Base-by-base conservation (phyloP, 1,140 invertebrate genomes). In the Pectinophora gossypiella region DNA sequence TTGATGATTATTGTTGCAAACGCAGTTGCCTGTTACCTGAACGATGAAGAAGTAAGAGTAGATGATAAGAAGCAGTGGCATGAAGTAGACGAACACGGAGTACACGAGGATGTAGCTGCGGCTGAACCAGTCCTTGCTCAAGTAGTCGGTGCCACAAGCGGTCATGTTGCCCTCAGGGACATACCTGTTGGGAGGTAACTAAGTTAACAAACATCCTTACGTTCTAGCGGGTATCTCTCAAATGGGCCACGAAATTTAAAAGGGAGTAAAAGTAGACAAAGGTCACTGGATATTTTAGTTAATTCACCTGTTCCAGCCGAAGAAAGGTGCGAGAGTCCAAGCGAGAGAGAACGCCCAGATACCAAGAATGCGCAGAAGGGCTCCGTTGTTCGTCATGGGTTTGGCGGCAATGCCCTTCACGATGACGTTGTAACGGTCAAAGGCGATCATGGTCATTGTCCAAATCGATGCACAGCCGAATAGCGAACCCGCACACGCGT, bases 351-450 rank as follows among this genome's bases (percentile, higher is more conserved):
- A 93, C 0, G 86, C 49, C 94, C 94, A 95, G 43, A 94, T 92
- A 13, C 89, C 87, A 2, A 94, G 70, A 16, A 95, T 92, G 66
- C 92, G 89, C 4, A 93, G 64, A 51, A 94, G 76, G 27, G 93
- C 92, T 61, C 90, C 90, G 40, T 91, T 92, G 64, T 91, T 91
- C 32, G 92, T 93, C 83, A 95, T 80, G 16, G 92, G 92, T 54
- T 89, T 91, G 2, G 90, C 92, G 9, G 91, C 89, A 62, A 94
- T 89, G 64, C 92, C 90, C 73, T 94, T 95, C 21, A 96, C 94
- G 74, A 97, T 96, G 42, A 96, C 95, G 69, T 95, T 94, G 89
- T 96, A 96, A 65, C 95, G 91, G 76, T 97, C 95, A 56, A 95
- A 91, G 38, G 95, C 93, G 57, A 97, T 96, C 89, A 94, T 91